Base-by-base conservation (phyloP, 2,797 vertebrate genomes). In the Chloroceryle inda region DNA sequence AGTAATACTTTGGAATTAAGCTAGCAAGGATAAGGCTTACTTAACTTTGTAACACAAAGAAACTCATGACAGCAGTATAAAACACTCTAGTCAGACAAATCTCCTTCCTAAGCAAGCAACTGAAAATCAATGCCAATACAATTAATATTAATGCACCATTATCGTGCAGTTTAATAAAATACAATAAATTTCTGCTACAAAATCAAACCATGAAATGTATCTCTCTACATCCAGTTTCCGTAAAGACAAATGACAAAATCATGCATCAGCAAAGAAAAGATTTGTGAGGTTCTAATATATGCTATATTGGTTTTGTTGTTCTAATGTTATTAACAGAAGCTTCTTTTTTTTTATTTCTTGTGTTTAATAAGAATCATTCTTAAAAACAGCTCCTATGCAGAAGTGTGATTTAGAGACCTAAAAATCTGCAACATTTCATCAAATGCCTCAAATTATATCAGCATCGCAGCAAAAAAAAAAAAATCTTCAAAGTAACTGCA, bases 391-490 rank as follows among this genome's bases (percentile, higher is more conserved):
- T 67, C 11, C 40, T 53, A 20, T 2, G 37, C 3, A 31, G 13
- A 68, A 87, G 6, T 2, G 2, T 11, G 64, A 76, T 69, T 44
- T 29, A 76, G 38, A 56, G 7, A 69, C 9, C 6, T 22, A 62
- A 45, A 50, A 16, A 4, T 7, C 13, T 26, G 8, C 7, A 40
- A 53, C 12, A 58, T 61, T 88, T 47, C 27, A 71, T 55, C 9
- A 90, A 88, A 37, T 42, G 18, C 45, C 81, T 86, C 62, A 88
- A 91, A 86, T 61, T 69, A 11, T 6, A 45, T 42, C 31, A 94
- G 19, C 10, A 56, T n/a, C 3, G 0, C 40, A 68, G 23, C 38
- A 40, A 80, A 90, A 26, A 27, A 50, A 50, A 27, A 11, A 35
- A 83, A 75, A 68, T 4, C 19, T 73, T 66, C 11, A 42, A 78